Base-by-base conservation (phyloP, 92 coral and sea anemone species). In the Muricea muricata region DNA sequence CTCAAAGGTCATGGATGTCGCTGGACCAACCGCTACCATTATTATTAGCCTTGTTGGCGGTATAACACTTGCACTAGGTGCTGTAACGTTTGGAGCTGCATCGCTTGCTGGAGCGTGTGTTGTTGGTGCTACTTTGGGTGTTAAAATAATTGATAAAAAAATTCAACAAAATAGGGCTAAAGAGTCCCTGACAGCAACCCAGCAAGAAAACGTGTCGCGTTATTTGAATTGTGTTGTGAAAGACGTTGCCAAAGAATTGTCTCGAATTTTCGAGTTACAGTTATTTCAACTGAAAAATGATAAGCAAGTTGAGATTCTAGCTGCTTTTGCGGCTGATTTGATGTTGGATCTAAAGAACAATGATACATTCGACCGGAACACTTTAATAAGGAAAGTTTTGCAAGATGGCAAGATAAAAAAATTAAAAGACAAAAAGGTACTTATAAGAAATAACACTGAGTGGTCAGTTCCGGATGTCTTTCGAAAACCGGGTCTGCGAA, bases 401-500 rank as follows among this genome's bases (percentile, higher is more conserved):
- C 60, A 18, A 52, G 26, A 52, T 52, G 60, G 60, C 60, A 20
- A 52, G 20, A 20, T 20, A 52, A n/a, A n/a, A n/a, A n/a, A n/a
- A n/a, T n/a, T n/a, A n/a, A 52, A 52, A 52, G 7, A 52, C 4
- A 52, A 20, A 17, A 20, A 52, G 20, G 2, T 52, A 52, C 60
- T 52, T 4, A 52, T 25, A 52, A 18, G 26, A 18, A 52, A 52
- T 1, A 2, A 6, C 1, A 18, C 2, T 18, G 18, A 52, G 26
- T 52, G 60, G 60, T 52, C 18, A 17, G 60, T 25, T 52, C 60
- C 60, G 3, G 8, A 13, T 13, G 34, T 60, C 18, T 30, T 60
- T 60, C 68, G 68, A 26, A 60, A 60, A 21, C 68, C 68, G 4
- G 68, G 68, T 7, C 29, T 60, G 68, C 33, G 68, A 60, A 13